phyloP scores from a whole-genome alignment of 2,113 vertebrate genomes.

The Mustela nigripes region DNA sequence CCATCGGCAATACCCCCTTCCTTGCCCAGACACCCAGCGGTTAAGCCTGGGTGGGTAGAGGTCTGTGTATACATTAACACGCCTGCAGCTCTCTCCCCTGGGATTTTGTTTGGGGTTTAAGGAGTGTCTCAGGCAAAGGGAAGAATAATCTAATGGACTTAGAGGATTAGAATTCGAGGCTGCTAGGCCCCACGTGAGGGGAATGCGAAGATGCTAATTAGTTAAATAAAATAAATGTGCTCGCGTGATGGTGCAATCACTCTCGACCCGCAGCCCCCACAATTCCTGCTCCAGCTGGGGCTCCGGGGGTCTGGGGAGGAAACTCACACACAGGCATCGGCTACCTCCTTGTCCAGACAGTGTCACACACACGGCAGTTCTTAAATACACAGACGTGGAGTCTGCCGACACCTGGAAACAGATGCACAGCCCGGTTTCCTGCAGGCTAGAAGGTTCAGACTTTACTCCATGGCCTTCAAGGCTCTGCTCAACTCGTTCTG shows the following conservation, averaged over 20 bases:
- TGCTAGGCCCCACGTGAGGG: conserved; percentile 72
- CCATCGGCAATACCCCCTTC: background rate
- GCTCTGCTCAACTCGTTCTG: background rate
- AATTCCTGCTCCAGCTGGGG: background rate
- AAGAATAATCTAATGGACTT: conserved; percentile 81
- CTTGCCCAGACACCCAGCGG: background rate
- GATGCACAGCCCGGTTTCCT: accelerated
- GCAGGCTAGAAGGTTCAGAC: background rate
- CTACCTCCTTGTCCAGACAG: background rate
- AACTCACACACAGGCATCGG: background rate
- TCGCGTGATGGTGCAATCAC: background rate
- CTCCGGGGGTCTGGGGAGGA: background rate
- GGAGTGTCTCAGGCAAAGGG: conserved; percentile 64
- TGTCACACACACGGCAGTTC: accelerated
- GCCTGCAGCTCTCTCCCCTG: background rate
- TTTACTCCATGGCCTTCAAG: background rate
- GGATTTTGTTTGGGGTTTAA: conserved; percentile 64
- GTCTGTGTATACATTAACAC: background rate
- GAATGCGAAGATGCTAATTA: conserved; percentile 73
- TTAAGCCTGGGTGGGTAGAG: background rate
- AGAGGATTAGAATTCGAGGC: conserved; percentile 80
- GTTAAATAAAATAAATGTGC: conserved; percentile 68
- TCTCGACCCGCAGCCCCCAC: background rate
- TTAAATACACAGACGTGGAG: background rate
- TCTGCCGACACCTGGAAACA: background rate